Base-by-base conservation (phyloP, 2,888 invertebrate genomes). In the Aelia acuminata region DNA sequence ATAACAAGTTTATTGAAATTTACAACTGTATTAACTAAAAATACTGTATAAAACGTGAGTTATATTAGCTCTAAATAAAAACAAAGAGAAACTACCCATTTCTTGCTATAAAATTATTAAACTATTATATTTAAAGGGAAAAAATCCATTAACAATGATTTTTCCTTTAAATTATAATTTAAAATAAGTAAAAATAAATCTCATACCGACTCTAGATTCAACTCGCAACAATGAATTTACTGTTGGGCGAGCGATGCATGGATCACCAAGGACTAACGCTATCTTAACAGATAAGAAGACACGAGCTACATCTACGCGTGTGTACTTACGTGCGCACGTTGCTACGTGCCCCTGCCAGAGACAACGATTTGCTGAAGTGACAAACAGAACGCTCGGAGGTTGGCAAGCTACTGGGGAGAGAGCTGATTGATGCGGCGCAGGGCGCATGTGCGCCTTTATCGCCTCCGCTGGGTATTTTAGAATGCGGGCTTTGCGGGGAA, bases 381-480 rank as follows among this genome's bases (percentile, higher is more conserved):
- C 3, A 4, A 20, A 31, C 80, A 47, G 1, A 13, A 3, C 10
- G 11, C 1, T 11, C 80, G 3, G 80, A 47, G 10, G 43, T 80
- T 47, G 43, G 80, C 5, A 0, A 4, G 43, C 22, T 39, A 80
- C 80, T 80, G 43, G 80, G 75, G 80, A 8, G 22, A n/a, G n/a
- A n/a, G 80, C 43, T 35, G 80, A 80, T 80, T 80, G 80, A 80
- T 26, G 80, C 43, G 80, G 22, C 22, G 43, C n/a, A 80, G 43
- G n/a, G 80, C 80, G 80, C 80, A 80, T 80, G 80, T 43, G 43
- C 80, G 80, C 11, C 43, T n/a, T 70, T 80, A 80, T 43, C 43
- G 80, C 80, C 80, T 80, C n/a, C 18, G 0, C 31, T 31, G n/a
- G 80, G n/a, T 43, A 80, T 80, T 80, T 80, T 35, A 39, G 80